Base-by-base conservation (phyloP, 2,113 vertebrate genomes). In the Loxodonta africana region DNA sequence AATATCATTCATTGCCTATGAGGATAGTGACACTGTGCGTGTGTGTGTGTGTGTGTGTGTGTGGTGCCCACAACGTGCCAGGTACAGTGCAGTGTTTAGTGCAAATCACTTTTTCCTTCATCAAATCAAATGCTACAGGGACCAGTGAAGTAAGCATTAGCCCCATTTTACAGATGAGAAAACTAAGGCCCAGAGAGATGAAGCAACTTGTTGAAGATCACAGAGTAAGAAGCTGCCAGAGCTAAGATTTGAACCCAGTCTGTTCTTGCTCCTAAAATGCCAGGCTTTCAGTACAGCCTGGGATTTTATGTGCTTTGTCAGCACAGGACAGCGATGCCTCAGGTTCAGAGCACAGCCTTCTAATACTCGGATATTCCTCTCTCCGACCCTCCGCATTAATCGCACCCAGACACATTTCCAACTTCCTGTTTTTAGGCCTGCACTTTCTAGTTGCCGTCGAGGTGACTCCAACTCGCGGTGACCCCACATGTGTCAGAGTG, bases 301-400 rank as follows among this genome's bases (percentile, higher is more conserved):
- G 60, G 65, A 20, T 76, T 60, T 46, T 23, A 2, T 0, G 8
- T 33, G 25, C 23, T 78, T 89, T 84, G 41, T 57, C 21, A 65
- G 44, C 48, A 33, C 10, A 46, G 5, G 53, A 9, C 53, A 46
- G 63, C 17, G n/a, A 53, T 1, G 6, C 25, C 6, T 60, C 21
- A 33, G 57, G 41, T 28, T 78, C 28, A 33, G 37, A 51, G 25
- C 18, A 30, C 44, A 88, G 76, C 12, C n/a, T n/a, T 94, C 21
- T 33, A 41, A 41, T n/a, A 23, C 18, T 9, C 69, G 46, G 73
- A 67, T 10, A 25, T 48, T 11, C 30, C 26, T 6, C 33, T 26
- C 15, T 48, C 46, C 46, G 1, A 20, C 3, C 4, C 3, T 8
- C 23, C 1, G 0, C 4, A 12, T n/a, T 30, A 26, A 60, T 41